These are phyloP conservation scores for Gallinago jamesoni DNA, from an alignment of 2,113 vertebrate genomes.

Conservation along the genomic window DNA sequence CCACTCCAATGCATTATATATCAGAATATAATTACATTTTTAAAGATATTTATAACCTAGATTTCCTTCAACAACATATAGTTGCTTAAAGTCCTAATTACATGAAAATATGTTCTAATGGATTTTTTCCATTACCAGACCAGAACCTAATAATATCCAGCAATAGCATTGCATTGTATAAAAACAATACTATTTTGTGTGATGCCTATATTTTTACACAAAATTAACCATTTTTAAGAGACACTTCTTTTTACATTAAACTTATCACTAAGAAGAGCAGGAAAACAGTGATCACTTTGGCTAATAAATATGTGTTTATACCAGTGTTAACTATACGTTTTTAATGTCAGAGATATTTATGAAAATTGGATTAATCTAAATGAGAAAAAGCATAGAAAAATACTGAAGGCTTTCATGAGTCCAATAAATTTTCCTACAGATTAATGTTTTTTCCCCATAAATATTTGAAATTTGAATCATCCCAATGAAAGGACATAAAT, in stretches of 20 bases:
- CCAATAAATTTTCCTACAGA: background rate
- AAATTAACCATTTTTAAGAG: background rate
- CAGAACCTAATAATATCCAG: background rate
- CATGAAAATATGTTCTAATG: background rate
- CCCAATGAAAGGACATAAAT: background rate
- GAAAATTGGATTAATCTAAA: background rate
- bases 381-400: background rate
- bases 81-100: background rate
- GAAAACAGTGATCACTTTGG: accelerated
- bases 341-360: background rate
- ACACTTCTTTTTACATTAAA: background rate
- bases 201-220: background rate
- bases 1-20: background rate
- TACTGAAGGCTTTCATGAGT: background rate
- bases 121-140: background rate
- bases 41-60: background rate
- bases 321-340: background rate
- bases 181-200: background rate
- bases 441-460: background rate
- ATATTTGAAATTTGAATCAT: background rate
- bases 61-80: background rate
- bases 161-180: background rate
- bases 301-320: background rate
- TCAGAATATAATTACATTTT: background rate
- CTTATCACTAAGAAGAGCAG: background rate